Evolutionary conservation across 2,113 vertebrate genomes (phyloP), one percentile per base, ranked within the genome.

Genomic region (Bufo gargarizans): DNA sequence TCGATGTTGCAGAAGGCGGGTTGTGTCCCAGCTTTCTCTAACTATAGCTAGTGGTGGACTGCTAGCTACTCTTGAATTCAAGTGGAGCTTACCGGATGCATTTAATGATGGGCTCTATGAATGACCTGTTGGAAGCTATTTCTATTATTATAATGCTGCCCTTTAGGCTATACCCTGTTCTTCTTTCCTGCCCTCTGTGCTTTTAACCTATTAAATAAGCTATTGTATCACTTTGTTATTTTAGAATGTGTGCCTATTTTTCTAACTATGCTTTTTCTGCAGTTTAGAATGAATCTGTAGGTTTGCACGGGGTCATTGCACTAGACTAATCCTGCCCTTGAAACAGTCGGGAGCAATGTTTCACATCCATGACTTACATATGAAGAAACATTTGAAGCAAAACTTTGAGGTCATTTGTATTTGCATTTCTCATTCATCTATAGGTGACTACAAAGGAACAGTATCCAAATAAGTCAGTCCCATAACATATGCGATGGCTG

Each of bases 231-330:
- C 80, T 82, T 63, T 79, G 59, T 81, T 47, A 20, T 82, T 63
- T 82, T 82, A 65, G 80, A 63, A 65, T 50, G 33, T 82, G 80
- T 82, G 59, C 80, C 33, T 82, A 82, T 82, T 82, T 82, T 82
- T 63, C 80, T 63, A 63, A 49, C 43, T 82, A 63, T 82, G 80
- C 58, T 82, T 63, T 65, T 59, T 63, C 80, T 82, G 80, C 59
- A n/a, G 45, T 82, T 65, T n/a, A 65, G 56, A 59, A 43, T 8
- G 55, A 61, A 59, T 81, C 22, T 53, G 16, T 81, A 33, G 58
- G 16, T 81, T 58, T 61, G 56, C 43, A 45, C 33, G 63, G 81
- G 63, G 65, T 84, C 47, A 53, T 71, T 84, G 82, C 82, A 84
- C 63, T 84, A 71, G 63, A 67, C 49, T 71, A 71, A 71, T 33